These are phyloP conservation scores for Eudyptes chrysolophus DNA, from an alignment of 2,113 vertebrate genomes.

Conservation along the genomic window DNA sequence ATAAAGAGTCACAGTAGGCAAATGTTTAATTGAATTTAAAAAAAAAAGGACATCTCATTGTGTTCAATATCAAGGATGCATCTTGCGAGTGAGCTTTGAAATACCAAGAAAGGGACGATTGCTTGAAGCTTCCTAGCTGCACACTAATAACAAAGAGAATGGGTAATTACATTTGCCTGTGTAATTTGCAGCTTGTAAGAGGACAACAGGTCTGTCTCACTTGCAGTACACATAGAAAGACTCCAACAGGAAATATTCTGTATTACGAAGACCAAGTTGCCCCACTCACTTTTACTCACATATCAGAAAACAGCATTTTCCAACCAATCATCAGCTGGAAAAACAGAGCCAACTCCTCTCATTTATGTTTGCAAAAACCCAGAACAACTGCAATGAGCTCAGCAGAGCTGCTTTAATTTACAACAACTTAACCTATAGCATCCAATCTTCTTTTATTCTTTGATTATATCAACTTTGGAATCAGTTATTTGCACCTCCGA, in stretches of 20 bases:
- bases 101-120: constrained; percentile 63
- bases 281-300: background rate
- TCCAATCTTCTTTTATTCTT: constrained; percentile 3
- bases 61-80: constrained; percentile 73
- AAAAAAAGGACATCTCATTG: constrained; percentile 75
- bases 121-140: constrained; percentile 62
- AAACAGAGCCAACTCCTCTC: background rate
- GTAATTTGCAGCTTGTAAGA: constrained; percentile 63
- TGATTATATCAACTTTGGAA: constrained; percentile 14
- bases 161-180: constrained; percentile 71
- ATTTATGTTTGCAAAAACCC: background rate
- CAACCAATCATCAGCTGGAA: background rate
- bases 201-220: constrained; percentile 69
- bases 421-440: constrained; percentile 32
- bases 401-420: constrained; percentile 5
- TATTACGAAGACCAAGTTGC: background rate
- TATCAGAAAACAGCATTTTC: background rate
- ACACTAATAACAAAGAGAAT: constrained; percentile 69
- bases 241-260: background rate
- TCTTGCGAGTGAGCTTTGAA: constrained; percentile 71
- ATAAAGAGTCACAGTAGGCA: constrained; percentile 84
- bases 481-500: background rate
- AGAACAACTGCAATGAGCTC: background rate
- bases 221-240: background rate
- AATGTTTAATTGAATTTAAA: constrained; percentile 83